Evolutionary conservation across 1,140 invertebrate species (phyloP), one percentile per base, ranked within the genome.

Genomic region (Octopus sinensis): DNA sequence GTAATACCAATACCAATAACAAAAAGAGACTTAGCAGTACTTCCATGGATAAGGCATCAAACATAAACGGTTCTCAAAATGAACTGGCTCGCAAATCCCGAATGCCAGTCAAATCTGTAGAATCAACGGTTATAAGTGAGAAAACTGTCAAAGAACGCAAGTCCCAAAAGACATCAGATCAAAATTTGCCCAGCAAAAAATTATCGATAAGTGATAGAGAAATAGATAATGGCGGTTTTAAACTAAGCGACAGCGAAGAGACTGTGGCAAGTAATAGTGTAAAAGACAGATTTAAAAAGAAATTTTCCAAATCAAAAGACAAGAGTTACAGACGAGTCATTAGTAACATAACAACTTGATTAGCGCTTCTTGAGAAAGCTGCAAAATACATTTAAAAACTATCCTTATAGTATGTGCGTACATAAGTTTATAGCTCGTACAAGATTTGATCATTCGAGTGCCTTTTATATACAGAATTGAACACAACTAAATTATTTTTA

Each of bases 251-350:
- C 43, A 82, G 80, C 17, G 54, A 68, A n/a, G 56, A 77, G 71
- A 53, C 82, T 12, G 17, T 54, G 13, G 53, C 62, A 81, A 84
- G 79, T 52, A 68, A 53, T 17, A 9, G 83, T 82, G 7, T 81
- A 71, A 53, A 82, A 82, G 80, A 79, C 83, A 54, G 77, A 80
- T 76, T 77, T 80, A 4, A 83, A 81, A 79, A 82, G 73, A 17
- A 17, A 56, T 13, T 43, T 80, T 30, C 78, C 76, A 76, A 81
- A 77, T 79, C 82, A n/a, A 77, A 43, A 30, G 82, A 83, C 30
- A 54, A 23, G 43, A 76, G 52, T n/a, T 79, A 80, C 80, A 81
- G 56, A 23, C 77, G 79, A n/a, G 51, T 53, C n/a, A 23, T 51
- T 62, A 78, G 79, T 9, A 81, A 83, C 53, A 13, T 12, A 73